Base-by-base conservation (phyloP, 2,888 invertebrate species). In the Apantesis nais region DNA sequence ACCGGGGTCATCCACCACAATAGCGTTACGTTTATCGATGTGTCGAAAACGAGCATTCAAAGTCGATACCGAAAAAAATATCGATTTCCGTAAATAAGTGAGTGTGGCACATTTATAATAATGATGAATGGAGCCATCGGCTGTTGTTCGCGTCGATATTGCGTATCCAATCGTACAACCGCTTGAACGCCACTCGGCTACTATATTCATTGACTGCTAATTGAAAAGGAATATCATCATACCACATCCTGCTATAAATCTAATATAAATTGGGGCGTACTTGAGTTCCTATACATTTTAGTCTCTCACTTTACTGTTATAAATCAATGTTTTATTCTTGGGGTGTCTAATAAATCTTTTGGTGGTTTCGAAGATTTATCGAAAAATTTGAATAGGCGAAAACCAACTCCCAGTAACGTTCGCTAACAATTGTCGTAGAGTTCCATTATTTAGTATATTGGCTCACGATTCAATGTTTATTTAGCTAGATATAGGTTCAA, bases 71-170 rank as follows among this genome's bases (percentile, higher is more conserved):
- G 92, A 94, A 95, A 94, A 95, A 95, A 94, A 95, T 93, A 95
- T 94, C 94, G 95, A 95, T 95, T 94, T 95, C 95, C 94, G 94
- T 95, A 94, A 95, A 94, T 95, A 95, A 95, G 94, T 89, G 94
- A 94, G 93, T 94, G 94, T 92, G 88, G 91, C 93, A 93, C 94
- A 94, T 94, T 94, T 93, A 94, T 94, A 94, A 94, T 94, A 94
- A 93, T 94, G 95, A 94, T 95, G 94, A 94, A 95, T 95, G 93
- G 93, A 86, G 84, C 86, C 89, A 90, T 91, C 91, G 91, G 90
- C 81, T 89, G 92, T 89, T 90, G 89, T 86, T 85, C 87, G 86
- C 84, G 87, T 90, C 93, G 92, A 92, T 93, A 92, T 91, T 89
- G 92, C 94, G 93, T 92, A 87, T 88, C 93, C 86, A 93, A 94